Percentiles rank a stretch among this genome's conserved stretches.
Evolutionary conservation across 2,797 vertebrate species (phyloP).

Genomic region (Benthosema pterotum): DNA sequence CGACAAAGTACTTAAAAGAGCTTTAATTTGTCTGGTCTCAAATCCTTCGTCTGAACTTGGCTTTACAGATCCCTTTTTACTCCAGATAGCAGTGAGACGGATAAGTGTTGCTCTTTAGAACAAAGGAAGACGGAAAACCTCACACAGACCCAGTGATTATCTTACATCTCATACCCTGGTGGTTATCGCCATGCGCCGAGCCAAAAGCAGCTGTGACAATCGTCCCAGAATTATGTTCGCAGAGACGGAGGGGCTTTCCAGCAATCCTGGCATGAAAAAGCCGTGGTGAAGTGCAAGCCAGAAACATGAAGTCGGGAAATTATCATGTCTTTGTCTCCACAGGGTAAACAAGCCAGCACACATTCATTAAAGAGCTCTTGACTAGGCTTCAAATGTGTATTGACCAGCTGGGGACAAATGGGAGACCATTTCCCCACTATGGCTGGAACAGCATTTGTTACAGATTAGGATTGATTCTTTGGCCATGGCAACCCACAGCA

Average conservation of each 20-base stretch:
- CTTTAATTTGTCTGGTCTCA: too few species aligned
- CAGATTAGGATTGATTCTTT: slow-evolving; percentile 76
- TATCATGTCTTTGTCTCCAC: slow-evolving; percentile 57
- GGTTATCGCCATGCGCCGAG: slow-evolving; percentile 31
- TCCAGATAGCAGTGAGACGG: too few species aligned
- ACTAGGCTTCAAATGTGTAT: slow-evolving; percentile 70
- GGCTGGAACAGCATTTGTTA: slow-evolving; percentile 76
- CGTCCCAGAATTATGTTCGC: slow-evolving; percentile 57
- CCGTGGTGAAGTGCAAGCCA: slow-evolving; percentile 50
- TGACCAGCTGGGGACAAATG: slow-evolving; percentile 78
- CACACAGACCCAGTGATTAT: slow-evolving; percentile 44
- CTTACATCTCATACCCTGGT: slow-evolving; percentile 47
- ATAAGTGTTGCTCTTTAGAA: slow-evolving; percentile 49
- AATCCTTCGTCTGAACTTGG: too few species aligned
- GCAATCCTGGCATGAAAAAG: slow-evolving; percentile 52
- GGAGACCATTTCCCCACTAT: slow-evolving; percentile 70
- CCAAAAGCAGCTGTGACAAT: slow-evolving; percentile 51
- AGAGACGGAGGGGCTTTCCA: slow-evolving; percentile 53
- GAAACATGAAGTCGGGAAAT: slow-evolving; percentile 61
- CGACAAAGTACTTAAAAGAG: too few species aligned
- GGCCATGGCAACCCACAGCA: slow-evolving; percentile 65
- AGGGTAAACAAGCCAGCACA: slow-evolving; percentile 74
- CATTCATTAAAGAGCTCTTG: slow-evolving; percentile 72
- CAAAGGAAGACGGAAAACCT: slow-evolving; percentile 50
- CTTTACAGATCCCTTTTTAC: too few species aligned